Percentiles rank a stretch among this genome's conserved stretches.
These are phyloP conservation scores for Pangasius larnaudii DNA, from an alignment of 2,797 vertebrate genomes.

Conservation along the genomic window DNA sequence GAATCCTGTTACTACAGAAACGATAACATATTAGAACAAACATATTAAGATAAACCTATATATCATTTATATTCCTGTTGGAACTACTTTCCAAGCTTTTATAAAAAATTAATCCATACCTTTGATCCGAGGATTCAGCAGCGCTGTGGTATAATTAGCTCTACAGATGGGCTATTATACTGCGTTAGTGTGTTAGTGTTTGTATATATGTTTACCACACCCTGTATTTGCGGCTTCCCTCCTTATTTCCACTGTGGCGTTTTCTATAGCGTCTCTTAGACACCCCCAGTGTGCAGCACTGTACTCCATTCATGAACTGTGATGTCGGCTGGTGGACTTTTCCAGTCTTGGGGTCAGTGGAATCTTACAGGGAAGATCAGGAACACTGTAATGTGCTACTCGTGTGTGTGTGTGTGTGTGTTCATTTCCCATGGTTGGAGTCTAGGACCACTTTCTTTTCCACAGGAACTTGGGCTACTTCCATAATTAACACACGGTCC, in stretches of 20 bases:
- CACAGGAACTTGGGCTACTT: neutral
- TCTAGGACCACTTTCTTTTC: neutral
- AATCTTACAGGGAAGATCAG: constrained; percentile 55
- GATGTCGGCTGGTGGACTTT: constrained; percentile 69
- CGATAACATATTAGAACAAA: neutral
- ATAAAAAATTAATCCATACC: neutral
- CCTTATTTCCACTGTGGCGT: constrained; percentile 29
- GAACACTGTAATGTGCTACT: constrained; percentile 58
- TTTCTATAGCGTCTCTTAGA: constrained; percentile 29
- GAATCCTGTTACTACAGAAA: neutral
- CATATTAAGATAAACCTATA: neutral
- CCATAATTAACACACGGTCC: neutral
- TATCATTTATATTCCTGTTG: neutral
- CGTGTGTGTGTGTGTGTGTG: constrained; percentile 54
- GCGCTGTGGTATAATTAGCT: neutral
- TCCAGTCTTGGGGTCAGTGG: constrained; percentile 62
- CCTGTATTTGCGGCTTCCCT: constrained; percentile 33
- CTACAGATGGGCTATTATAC: neutral
- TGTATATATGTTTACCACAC: constrained; percentile 16
- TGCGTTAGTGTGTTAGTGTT: neutral
- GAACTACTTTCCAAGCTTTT: neutral
- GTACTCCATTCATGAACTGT: constrained; percentile 54
- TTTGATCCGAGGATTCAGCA: neutral
- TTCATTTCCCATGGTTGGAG: neutral
- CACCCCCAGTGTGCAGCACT: constrained; percentile 31